Base-by-base conservation (phyloP, 2,888 invertebrate genomes). In the Subacronicta megacephala region DNA sequence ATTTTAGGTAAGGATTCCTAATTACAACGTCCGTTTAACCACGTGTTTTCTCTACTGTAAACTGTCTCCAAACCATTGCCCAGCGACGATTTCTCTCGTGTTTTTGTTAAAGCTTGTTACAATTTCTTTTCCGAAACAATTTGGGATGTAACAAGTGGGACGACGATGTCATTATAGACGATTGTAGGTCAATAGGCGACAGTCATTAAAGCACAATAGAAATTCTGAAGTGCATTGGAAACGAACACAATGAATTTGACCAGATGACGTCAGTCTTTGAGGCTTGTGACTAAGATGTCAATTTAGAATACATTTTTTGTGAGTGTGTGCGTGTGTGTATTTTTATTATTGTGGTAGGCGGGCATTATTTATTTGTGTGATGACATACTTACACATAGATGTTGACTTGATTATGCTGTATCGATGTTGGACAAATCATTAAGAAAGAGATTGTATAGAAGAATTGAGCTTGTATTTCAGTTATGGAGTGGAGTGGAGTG, bases 111-210 rank as follows among this genome's bases (percentile, higher is more conserved):
- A 12, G 12, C 33, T 40, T 59, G 36, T 29, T 59, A 55, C 53
- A 59, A 50, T 55, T 55, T 53, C 57, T 60, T 62, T 52, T 52
- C 58, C 26, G n/a, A 42, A 35, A 46, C 53, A 54, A 52, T 60
- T 67, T 71, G 41, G 51, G 40, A 18, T 26, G 10, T 42, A 18
- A 33, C 31, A 75, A 62, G 64, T 75, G 13, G 76, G 47, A 46
- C 56, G 29, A 18, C 52, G 43, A n/a, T 57, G 43, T 38, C 53
- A 59, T 75, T 68, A 71, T 26, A 37, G 26, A 33, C 44, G 43
- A 49, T 58, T 56, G 57, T 67, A 53, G 60, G 72, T 58, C 72
- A 75, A 75, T 71, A 61, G 60, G 46, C 52, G 26, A 44, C 36
- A 26, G 51, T 52, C 72, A 53, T 72, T 55, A 71, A 46, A 66